A percentile compares a stretch with the other conserved stretches of the same genome.
phyloP scores from a whole-genome alignment of 2,113 vertebrate genomes.

The Pimephales promelas region DNA sequence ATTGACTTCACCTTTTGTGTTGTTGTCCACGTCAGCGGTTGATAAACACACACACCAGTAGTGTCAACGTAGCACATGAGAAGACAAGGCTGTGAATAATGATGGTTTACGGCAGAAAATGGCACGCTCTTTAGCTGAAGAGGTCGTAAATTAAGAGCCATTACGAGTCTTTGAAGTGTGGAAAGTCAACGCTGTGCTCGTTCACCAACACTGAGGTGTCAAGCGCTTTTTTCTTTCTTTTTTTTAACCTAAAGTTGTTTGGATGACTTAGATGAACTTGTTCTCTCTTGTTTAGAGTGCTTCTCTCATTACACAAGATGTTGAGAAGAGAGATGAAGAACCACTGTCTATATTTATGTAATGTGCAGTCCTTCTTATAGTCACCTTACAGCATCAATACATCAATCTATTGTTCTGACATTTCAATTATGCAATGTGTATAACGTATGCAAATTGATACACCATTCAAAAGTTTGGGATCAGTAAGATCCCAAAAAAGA shows the following conservation, averaged over 20 bases:
- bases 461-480: not conserved
- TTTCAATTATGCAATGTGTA: not conserved
- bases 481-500: not conserved
- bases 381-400: not conserved
- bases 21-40: conserved; percentile 9
- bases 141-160: conserved; percentile 61
- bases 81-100: conserved; percentile 63
- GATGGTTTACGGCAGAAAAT: conserved; percentile 58
- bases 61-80: conserved; percentile 41
- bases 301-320: not conserved
- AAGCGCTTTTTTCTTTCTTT: not conserved
- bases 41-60: not conserved
- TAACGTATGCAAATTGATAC: not conserved
- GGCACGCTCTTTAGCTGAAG: conserved; percentile 51
- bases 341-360: not conserved
- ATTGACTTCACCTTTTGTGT: conserved; percentile 15
- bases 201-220: conserved; percentile 18
- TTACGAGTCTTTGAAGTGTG: conserved; percentile 55
- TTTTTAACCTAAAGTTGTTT: not conserved
- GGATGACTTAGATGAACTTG: not conserved
- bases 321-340: not conserved
- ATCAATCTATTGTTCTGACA: not conserved
- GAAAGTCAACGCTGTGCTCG: conserved; percentile 36
- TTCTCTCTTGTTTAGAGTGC: conserved; percentile 15
- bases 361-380: not conserved